Conservation (phyloP, 2,888 invertebrate genomes). For the Acanthococcus lagerstroemiae region DNA sequence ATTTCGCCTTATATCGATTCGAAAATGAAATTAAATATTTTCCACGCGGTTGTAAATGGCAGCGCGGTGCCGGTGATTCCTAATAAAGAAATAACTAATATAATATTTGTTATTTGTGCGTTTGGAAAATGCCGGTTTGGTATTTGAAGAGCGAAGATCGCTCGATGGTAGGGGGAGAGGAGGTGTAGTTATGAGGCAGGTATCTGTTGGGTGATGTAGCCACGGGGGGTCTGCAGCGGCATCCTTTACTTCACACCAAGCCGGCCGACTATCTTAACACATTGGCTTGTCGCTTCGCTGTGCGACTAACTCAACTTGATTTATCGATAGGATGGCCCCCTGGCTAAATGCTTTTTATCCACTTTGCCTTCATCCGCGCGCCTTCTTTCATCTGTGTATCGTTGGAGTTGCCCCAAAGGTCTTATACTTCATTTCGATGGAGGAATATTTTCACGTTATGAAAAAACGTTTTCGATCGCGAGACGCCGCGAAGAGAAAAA, state of each 20-base stretch:
- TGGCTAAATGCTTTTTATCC: constrained; percentile 24
- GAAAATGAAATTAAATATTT: constrained; percentile 13
- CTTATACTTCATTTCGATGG: too few relatives aligned
- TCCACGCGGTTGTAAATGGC: constrained; percentile 1
- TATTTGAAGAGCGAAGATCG: not conserved
- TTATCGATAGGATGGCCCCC: constrained; percentile 28
- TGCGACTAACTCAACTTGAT: constrained; percentile 19
- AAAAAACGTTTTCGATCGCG: not conserved
- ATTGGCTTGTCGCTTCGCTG: constrained; percentile 16
- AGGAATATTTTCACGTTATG: not conserved
- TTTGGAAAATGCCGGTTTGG: constrained; percentile 1
- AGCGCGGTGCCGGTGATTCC: constrained; percentile 5
- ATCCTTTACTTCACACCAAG: constrained; percentile 34
- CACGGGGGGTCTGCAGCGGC: constrained; percentile 31
- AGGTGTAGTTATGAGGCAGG: constrained; percentile 9
- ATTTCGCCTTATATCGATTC: constrained; percentile 6
- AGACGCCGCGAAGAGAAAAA: not conserved
- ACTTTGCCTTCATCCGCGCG: constrained; percentile 6
- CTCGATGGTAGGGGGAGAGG: not conserved
- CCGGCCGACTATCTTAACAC: constrained; percentile 29
- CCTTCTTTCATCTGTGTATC: not conserved
- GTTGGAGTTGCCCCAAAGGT: not conserved
- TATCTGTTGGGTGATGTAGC: constrained; percentile 26
- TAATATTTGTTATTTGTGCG: constrained; percentile 24
- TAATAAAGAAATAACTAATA: constrained; percentile 22